Evolutionary conservation across 2,888 invertebrate genomes (phyloP).

Genomic region (Brenthis daphne): DNA sequence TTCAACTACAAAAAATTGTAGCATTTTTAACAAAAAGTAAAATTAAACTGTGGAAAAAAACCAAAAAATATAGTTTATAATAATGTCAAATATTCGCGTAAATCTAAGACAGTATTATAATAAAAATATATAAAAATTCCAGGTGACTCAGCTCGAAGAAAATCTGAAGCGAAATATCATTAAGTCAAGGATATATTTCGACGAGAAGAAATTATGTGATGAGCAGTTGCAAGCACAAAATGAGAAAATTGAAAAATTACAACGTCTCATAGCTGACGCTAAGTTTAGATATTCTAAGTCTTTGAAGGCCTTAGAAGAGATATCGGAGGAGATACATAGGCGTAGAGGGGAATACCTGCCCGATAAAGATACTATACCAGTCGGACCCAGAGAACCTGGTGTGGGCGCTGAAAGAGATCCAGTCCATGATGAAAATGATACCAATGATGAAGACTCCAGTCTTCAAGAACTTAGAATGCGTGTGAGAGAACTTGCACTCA

Average conservation of each 20-base stretch:
- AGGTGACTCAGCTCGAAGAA: slow-evolving; percentile 91
- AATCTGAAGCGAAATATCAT: slow-evolving; percentile 90
- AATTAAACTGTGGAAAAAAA: not conserved
- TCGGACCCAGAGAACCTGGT: slow-evolving; percentile 85
- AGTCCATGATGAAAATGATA: slow-evolving; percentile 64
- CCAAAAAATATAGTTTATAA: not conserved
- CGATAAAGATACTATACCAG: slow-evolving; percentile 71
- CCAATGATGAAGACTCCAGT: slow-evolving; percentile 79
- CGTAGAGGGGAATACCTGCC: slow-evolving; percentile 81
- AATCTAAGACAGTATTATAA: not conserved
- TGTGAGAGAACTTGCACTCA: slow-evolving; percentile 87
- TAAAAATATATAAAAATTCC: slow-evolving; percentile 37
- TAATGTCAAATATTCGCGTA: no score
- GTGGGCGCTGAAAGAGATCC: slow-evolving; percentile 87
- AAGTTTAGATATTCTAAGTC: slow-evolving; percentile 92
- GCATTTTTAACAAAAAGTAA: no score
- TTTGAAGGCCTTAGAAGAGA: slow-evolving; percentile 91
- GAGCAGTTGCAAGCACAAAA: slow-evolving; percentile 93
- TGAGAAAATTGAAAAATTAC: slow-evolving; percentile 90
- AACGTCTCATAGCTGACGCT: slow-evolving; percentile 89
- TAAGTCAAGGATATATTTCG: slow-evolving; percentile 95
- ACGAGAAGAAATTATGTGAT: slow-evolving; percentile 93
- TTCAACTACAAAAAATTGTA: no score
- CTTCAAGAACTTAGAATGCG: slow-evolving; percentile 86
- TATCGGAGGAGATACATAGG: slow-evolving; percentile 95